Percentiles rank a stretch among this genome's conserved stretches.
phyloP scores from a whole-genome alignment of 2,888 invertebrate genomes.

The Chorisops tibialis region DNA sequence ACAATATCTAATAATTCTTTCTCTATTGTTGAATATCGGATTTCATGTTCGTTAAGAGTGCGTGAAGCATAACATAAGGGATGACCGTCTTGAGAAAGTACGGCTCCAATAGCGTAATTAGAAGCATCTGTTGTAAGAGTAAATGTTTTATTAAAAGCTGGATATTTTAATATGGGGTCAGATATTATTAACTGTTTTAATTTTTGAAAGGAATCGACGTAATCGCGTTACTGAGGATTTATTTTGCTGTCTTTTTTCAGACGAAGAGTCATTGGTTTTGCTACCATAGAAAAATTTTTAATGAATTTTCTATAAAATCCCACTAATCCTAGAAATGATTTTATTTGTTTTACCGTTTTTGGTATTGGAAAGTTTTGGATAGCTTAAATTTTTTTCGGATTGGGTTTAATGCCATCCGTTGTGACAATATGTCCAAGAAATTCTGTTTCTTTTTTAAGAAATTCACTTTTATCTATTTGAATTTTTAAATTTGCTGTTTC shows the following conservation, averaged over 20 bases:
- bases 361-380: not conserved
- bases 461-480: too few species aligned
- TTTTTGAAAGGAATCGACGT: constrained; percentile 5
- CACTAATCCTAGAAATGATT: too few species aligned
- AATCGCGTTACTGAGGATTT: not conserved
- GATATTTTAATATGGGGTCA: constrained; percentile 42
- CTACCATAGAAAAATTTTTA: not conserved
- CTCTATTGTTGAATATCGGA: constrained; percentile 38
- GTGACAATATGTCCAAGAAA: not conserved
- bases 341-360: too few species aligned
- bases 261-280: not conserved
- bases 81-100: constrained; percentile 37
- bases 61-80: constrained; percentile 39
- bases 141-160: constrained; percentile 41
- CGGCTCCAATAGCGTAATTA: constrained; percentile 36
- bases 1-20: constrained; percentile 42
- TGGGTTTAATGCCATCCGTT: not conserved
- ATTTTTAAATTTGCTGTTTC: too few species aligned
- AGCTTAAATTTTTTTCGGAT: not conserved
- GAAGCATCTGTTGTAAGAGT: constrained; percentile 39
- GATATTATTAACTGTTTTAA: constrained; percentile 22
- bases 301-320: too few species aligned
- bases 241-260: not conserved
- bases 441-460: not conserved
- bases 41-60: constrained; percentile 34